phyloP scores from a whole-genome alignment of 2,888 invertebrate genomes.

The Lasioglossum morio region DNA sequence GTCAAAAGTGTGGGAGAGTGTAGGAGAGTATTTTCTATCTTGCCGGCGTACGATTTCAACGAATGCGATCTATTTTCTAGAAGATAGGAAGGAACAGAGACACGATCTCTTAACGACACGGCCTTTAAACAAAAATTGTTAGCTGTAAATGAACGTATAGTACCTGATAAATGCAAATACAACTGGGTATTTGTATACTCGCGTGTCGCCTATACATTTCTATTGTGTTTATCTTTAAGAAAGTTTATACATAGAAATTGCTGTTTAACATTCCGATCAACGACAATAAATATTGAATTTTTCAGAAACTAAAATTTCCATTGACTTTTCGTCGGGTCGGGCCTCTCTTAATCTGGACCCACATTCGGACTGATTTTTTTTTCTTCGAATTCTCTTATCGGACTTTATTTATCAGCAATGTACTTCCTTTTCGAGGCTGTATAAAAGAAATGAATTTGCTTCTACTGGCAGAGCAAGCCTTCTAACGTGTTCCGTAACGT shows the following conservation, averaged over 20 bases:
- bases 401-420: slow-evolving; percentile 72
- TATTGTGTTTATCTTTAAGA: slow-evolving; percentile 5
- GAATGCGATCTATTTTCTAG: background rate
- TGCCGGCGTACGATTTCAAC: background rate
- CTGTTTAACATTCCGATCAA: background rate
- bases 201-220: background rate
- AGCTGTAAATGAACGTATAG: slow-evolving; percentile 8
- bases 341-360: background rate
- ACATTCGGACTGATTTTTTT: slow-evolving; percentile 55
- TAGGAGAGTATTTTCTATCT: slow-evolving; percentile 1
- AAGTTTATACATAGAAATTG: background rate
- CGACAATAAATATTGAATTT: slow-evolving; percentile 35
- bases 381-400: slow-evolving; percentile 73
- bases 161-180: background rate
- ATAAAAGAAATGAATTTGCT: slow-evolving; percentile 60
- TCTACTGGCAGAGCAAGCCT: slow-evolving; percentile 22
- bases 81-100: background rate
- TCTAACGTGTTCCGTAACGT: background rate
- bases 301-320: background rate
- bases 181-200: background rate
- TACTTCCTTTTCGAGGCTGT: slow-evolving; percentile 74
- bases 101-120: no score
- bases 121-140: background rate
- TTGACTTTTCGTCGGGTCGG: no score
- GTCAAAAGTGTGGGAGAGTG: slow-evolving; percentile 6